These are phyloP conservation scores for Lepisosteus oculatus DNA, from an alignment of 2,113 vertebrate species.

Conservation along the genomic window DNA sequence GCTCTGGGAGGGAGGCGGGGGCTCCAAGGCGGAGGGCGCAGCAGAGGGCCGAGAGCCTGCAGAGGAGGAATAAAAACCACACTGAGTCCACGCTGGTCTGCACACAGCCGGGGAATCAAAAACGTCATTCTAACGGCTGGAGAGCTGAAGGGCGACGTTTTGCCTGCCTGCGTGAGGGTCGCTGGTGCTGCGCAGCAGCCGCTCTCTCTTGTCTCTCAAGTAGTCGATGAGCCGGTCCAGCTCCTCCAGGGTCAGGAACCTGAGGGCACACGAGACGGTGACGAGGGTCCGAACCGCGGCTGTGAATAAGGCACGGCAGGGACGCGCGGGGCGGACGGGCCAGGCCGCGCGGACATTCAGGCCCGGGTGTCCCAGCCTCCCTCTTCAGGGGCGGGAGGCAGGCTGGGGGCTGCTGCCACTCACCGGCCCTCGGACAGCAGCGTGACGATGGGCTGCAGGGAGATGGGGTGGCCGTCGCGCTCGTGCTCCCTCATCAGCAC, in stretches of 20 bases:
- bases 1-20: background rate
- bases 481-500: conserved; percentile 85
- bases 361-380: too few relatives aligned
- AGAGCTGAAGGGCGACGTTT: too few relatives aligned
- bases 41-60: conserved; percentile 32
- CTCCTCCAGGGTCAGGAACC: conserved; percentile 87
- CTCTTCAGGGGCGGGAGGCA: background rate
- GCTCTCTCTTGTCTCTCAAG: conserved; percentile 82
- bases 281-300: too few relatives aligned
- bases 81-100: too few relatives aligned
- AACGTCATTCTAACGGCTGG: too few relatives aligned
- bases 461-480: conserved; percentile 64
- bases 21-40: conserved; percentile 24
- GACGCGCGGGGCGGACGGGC: conserved; percentile 48
- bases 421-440: conserved; percentile 69
- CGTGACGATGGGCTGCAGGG: conserved; percentile 60
- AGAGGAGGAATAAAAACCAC: background rate
- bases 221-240: conserved; percentile 84
- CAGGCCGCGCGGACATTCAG: background rate
- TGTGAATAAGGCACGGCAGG: background rate
- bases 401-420: background rate
- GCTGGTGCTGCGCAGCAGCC: conserved; percentile 65
- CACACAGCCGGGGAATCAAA: too few relatives aligned
- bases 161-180: conserved; percentile 77
- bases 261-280: conserved; percentile 39